Evolutionary conservation across 1,140 invertebrate species (phyloP).

Genomic region (Microplitis mediator): DNA sequence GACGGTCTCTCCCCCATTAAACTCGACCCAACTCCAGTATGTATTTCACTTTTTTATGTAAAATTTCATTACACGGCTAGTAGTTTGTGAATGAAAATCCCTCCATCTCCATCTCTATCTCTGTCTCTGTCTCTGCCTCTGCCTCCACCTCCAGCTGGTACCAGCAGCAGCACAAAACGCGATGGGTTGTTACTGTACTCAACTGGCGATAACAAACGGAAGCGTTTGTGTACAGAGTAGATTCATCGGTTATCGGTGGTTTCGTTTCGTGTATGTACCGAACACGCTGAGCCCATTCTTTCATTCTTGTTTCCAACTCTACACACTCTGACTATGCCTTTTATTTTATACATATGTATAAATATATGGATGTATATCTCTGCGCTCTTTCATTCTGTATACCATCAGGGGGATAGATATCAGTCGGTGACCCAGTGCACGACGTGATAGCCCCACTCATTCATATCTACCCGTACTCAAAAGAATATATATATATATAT

Average conservation of each 20-base stretch:
- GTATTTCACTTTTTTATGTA: too few relatives aligned
- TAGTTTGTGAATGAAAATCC: too few relatives aligned
- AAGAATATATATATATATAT: background rate
- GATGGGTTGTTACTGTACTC: background rate
- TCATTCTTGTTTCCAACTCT: background rate
- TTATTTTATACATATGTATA: too few relatives aligned
- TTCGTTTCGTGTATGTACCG: conserved; percentile 5
- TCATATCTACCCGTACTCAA: conserved; percentile 20
- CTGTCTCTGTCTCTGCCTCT: too few relatives aligned
- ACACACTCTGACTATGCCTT: background rate
- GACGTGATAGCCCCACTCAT: conserved; percentile 37
- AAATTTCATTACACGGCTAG: too few relatives aligned
- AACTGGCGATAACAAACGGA: conserved; percentile 31
- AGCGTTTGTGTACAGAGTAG: conserved; percentile 40
- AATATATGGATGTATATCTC: too few relatives aligned
- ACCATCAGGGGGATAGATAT: conserved; percentile 32
- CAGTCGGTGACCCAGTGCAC: conserved; percentile 50
- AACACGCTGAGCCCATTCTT: background rate
- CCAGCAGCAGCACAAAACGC: too few relatives aligned
- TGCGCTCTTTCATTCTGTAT: too few relatives aligned
- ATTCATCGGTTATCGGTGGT: conserved; percentile 41
- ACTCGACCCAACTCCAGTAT: too few relatives aligned
- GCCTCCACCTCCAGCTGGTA: too few relatives aligned
- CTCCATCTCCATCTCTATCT: too few relatives aligned
- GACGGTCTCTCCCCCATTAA: too few relatives aligned